These are phyloP conservation scores for Thamnophis elegans DNA, from an alignment of 2,797 vertebrate genomes.

Conservation along the genomic window DNA sequence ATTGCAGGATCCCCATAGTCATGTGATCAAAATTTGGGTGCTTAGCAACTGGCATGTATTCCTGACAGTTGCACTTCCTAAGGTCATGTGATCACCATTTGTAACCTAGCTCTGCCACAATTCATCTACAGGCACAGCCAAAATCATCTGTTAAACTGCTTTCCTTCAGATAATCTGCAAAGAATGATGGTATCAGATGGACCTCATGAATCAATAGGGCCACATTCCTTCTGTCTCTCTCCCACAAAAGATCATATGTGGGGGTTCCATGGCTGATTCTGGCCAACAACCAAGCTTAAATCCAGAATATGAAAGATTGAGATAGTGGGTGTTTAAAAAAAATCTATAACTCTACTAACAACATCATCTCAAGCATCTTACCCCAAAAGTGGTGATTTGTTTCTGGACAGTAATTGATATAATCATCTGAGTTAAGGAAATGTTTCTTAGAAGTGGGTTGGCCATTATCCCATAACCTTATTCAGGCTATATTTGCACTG, in stretches of 20 bases:
- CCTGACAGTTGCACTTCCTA: background rate
- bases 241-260: background rate
- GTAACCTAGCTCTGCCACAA: background rate
- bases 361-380: background rate
- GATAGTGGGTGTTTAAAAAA: background rate
- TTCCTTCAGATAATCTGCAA: background rate
- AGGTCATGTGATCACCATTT: background rate
- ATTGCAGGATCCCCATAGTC: background rate
- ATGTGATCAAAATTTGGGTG: background rate
- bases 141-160: background rate
- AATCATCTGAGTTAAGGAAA: background rate
- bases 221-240: background rate
- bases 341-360: background rate
- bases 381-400: background rate
- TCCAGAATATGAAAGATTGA: background rate
- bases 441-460: background rate
- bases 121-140: background rate
- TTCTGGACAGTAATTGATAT: background rate
- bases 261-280: background rate
- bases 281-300: background rate
- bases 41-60: background rate
- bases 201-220: background rate
- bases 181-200: background rate
- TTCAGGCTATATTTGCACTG: background rate
- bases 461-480: background rate